phyloP scores from a whole-genome alignment of 2,113 vertebrate genomes.

The Chloropsis hardwickii region DNA sequence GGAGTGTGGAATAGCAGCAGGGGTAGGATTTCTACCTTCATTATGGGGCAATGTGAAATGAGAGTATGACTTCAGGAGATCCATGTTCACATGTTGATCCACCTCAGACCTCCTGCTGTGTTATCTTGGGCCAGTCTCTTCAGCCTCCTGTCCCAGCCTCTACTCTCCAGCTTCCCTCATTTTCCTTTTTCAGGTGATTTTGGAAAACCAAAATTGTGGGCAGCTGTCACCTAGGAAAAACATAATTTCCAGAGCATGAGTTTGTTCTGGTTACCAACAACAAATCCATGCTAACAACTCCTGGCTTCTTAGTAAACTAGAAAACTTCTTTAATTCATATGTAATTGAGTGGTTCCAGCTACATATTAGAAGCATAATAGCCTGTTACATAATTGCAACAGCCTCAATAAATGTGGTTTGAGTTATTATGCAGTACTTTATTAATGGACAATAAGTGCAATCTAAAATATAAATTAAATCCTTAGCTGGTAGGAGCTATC shows the following conservation, averaged over 20 bases:
- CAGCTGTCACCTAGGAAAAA: neutral
- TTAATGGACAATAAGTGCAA: slow-evolving; percentile 34
- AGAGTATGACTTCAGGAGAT: neutral
- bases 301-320: neutral
- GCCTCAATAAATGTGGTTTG: slow-evolving; percentile 49
- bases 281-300: neutral
- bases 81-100: neutral
- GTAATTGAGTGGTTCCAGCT: slow-evolving; percentile 31
- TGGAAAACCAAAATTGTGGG: neutral
- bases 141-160: neutral
- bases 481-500: slow-evolving; percentile 27
- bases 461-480: slow-evolving; percentile 42
- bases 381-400: slow-evolving; percentile 34
- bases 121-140: neutral
- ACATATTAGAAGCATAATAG: slow-evolving; percentile 52
- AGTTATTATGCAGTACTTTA: slow-evolving; percentile 34
- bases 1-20: neutral
- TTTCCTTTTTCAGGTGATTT: neutral
- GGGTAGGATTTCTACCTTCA: neutral
- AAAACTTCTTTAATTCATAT: slow-evolving; percentile 6
- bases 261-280: neutral
- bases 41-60: neutral
- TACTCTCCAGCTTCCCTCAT: neutral
- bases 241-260: neutral
- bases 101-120: neutral